Evolutionary conservation across 2,888 invertebrate species (phyloP), one percentile per base, ranked within the genome.

Genomic region (Ganaspis brasiliensis): DNA sequence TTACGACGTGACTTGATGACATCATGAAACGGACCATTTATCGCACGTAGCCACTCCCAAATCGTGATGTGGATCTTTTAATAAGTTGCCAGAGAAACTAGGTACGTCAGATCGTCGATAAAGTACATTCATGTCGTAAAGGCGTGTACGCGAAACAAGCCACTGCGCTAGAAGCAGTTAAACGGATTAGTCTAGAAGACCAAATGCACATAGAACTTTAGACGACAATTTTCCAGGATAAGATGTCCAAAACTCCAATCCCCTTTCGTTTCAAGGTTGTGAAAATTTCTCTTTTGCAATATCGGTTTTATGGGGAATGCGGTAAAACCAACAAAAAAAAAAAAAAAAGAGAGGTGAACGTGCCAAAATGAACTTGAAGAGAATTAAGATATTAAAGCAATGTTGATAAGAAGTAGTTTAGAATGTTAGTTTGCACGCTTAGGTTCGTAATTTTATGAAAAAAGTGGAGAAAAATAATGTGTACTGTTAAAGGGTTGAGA

Each of bases 251-350:
- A n/a, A 37, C 1, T 21, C 21, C 40, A 21, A 40, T 6, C 31
- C 59, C 59, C 56, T 24, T 19, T 61, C 31, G 19, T 21, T 4
- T 12, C 10, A 63, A 35, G 67, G 70, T 77, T 77, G 81, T 83
- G 82, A 84, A 88, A 86, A 84, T 88, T 88, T 86, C 82, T 85
- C 80, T 77, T 77, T 57, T 73, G 87, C 87, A 86, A 86, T 89
- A 88, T 88, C 84, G 86, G 86, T 87, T 89, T 89, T 88, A 89
- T 84, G 87, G 85, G 80, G 76, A 40, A 82, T 77, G 71, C 85
- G 85, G 86, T 88, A 86, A 88, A 89, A 88, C 85, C 84, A 85
- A 84, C 87, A 88, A 86, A 84, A 83, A 21, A 40, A 40, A 35
- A 37, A 86, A 85, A 83, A 24, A 24, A n/a, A n/a, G 21, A 24